Evolutionary conservation across 2,888 invertebrate genomes (phyloP), one percentile per base, ranked within the genome.

Genomic region (Cynaeus angustus): DNA sequence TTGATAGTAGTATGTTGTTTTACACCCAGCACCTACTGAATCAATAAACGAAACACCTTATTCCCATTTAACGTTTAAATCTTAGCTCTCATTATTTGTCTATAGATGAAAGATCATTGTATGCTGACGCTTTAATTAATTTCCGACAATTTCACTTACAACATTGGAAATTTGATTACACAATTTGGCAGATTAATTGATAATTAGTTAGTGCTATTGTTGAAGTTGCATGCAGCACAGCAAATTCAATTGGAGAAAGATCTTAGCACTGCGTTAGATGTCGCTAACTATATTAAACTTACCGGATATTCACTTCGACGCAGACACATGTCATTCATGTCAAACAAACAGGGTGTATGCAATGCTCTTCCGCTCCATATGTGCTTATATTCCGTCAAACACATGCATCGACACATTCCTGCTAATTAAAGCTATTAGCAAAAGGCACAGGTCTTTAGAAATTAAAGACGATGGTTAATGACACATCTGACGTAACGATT

Each of bases 301-400:
- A 61, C 69, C 68, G 71, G 73, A 71, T 73, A 73, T 73, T 71
- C 62, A 21, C 64, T 62, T 26, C 71, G 73, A 66, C 71, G 68
- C 61, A 66, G 66, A 71, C 73, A 73, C 71, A 71, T 73, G 73
- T 73, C 68, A 52, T 52, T 62, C 66, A 53, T 71, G 73, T 73
- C 68, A 71, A 73, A 68, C 71, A 69, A 64, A 58, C 68, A 68
- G 65, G 30, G 59, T 52, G 58, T 28, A 69, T 58, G 58, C 67
- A 21, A 64, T 37, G 48, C 67, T 55, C 69, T 67, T 73, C 61
- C 68, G 70, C 61, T 65, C 65, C 70, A 70, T 66, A 59, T 70
- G 66, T 48, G 30, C 38, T 56, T 21, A 56, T 16, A 68, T 68
- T 48, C 46, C 58, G 64, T 56, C 16, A 43, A 64, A 64, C 52